Conservation (phyloP, 1,140 invertebrate species). For the Drosophila tropicalis region DNA sequence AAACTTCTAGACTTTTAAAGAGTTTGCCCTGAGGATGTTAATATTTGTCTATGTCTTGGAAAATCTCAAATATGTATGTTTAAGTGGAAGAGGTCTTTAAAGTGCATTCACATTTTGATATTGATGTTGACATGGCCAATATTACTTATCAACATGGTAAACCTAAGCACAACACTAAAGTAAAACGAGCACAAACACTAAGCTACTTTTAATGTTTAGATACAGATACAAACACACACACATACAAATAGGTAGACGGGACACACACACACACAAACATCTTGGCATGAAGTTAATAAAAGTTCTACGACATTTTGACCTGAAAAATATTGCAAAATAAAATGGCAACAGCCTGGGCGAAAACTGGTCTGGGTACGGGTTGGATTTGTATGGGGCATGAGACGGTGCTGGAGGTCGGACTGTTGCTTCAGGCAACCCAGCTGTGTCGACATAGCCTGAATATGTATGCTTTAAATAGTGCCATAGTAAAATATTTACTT, state of each 20-base stretch:
- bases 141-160: constrained; percentile 46
- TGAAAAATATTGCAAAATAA: constrained; percentile 80
- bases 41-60: neutral
- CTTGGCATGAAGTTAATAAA: constrained; percentile 69
- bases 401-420: constrained; percentile 31
- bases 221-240: constrained; percentile 32
- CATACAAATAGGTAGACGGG: constrained; percentile 6
- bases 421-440: constrained; percentile 61
- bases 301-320: constrained; percentile 79
- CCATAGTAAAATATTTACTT: constrained; percentile 79
- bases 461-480: constrained; percentile 73
- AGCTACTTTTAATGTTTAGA: constrained; percentile 66
- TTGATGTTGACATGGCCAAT: constrained; percentile 41
- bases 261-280: constrained; percentile 21
- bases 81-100: constrained; percentile 42
- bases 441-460: constrained; percentile 65
- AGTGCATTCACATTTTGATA: constrained; percentile 43
- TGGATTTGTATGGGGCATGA: neutral
- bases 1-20: too few species aligned
- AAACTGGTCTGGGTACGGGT: neutral
- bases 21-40: neutral
- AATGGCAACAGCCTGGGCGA: constrained; percentile 48
- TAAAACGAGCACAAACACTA: constrained; percentile 48
- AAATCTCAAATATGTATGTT: neutral
- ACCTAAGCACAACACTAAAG: constrained; percentile 43